These are phyloP conservation scores for Ciconia boyciana DNA, from an alignment of 2,113 vertebrate genomes.

Conservation along the genomic window DNA sequence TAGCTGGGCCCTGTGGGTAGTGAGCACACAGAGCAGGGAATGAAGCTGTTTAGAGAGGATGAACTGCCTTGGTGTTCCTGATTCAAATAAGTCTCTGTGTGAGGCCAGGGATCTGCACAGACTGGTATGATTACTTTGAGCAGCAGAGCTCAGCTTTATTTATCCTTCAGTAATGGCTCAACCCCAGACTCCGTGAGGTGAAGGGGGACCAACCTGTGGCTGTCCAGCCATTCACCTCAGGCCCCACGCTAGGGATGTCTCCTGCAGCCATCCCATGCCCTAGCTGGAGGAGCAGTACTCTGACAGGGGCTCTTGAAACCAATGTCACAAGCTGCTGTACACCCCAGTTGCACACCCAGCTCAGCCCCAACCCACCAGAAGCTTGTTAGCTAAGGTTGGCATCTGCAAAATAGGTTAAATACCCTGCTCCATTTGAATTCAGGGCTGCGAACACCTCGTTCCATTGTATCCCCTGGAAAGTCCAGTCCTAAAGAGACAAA, in stretches of 20 bases:
- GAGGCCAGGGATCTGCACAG: neutral
- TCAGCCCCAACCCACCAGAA: neutral
- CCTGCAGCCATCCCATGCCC: neutral
- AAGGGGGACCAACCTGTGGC: neutral
- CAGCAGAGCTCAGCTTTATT: neutral
- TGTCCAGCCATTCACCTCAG: neutral
- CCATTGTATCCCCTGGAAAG: neutral
- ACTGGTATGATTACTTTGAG: neutral
- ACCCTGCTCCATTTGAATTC: neutral
- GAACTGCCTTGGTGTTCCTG: slow-evolving; percentile 3
- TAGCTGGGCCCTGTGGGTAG: neutral
- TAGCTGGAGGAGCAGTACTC: neutral
- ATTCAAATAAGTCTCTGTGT: neutral
- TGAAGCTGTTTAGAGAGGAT: slow-evolving; percentile 3
- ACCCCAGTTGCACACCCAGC: neutral
- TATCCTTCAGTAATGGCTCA: neutral
- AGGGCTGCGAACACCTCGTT: neutral
- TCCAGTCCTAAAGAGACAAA: neutral
- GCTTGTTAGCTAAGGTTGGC: neutral
- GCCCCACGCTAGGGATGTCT: neutral
- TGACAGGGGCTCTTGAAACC: neutral
- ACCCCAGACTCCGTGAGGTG: neutral
- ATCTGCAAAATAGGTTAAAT: neutral
- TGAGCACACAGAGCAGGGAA: neutral
- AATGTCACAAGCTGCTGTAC: neutral